Evolutionary conservation across 2,113 vertebrate genomes (phyloP).

Genomic region (Strix uralensis): DNA sequence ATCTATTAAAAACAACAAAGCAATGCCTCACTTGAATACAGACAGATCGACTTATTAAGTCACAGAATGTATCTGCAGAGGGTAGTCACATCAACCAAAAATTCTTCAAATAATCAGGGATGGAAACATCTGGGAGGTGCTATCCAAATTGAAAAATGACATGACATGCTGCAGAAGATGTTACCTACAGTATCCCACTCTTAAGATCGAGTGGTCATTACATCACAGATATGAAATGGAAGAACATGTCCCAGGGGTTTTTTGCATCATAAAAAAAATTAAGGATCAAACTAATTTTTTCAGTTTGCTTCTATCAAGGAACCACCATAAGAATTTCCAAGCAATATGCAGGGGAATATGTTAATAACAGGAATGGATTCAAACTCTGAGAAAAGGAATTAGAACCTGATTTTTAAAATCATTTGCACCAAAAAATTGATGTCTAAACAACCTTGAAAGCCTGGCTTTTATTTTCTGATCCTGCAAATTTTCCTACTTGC

Average conservation of each 20-base stretch:
- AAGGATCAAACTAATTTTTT: background rate
- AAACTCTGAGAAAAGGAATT: background rate
- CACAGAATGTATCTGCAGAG: background rate
- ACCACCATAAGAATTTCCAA: background rate
- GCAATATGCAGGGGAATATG: background rate
- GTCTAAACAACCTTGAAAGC: background rate
- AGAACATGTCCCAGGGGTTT: accelerated
- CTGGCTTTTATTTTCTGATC: constrained; percentile 2
- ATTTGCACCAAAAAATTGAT: background rate
- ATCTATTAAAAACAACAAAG: background rate
- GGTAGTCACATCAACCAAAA: background rate
- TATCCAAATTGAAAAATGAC: background rate
- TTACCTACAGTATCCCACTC: background rate
- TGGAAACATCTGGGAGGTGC: background rate
- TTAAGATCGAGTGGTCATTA: background rate
- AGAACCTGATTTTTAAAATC: background rate
- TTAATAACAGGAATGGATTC: background rate
- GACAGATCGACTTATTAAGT: background rate
- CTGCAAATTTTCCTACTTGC: background rate
- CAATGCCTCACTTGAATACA: background rate
- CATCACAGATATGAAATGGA: background rate
- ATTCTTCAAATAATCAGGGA: background rate
- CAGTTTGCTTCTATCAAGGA: background rate
- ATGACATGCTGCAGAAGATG: background rate
- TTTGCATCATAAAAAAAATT: background rate